Evolutionary conservation across 2,888 invertebrate species (phyloP).

Genomic region (Pemphredon lugubris): DNA sequence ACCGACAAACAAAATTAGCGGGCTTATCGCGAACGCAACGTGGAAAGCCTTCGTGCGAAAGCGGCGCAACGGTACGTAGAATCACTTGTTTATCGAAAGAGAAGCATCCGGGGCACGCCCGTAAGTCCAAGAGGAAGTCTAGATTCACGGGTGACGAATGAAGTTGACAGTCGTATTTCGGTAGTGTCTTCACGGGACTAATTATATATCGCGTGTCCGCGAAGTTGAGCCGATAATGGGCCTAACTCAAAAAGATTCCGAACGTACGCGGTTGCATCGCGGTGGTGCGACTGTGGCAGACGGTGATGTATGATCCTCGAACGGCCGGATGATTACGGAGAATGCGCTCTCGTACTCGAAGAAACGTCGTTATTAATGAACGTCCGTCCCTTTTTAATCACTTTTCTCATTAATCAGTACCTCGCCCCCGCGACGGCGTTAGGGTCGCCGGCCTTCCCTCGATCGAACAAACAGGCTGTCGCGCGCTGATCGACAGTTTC

Average conservation of each 20-base stretch:
- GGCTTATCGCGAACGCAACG: no score
- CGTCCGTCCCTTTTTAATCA: slow-evolving; percentile 59
- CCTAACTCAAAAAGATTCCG: slow-evolving; percentile 23
- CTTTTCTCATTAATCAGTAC: slow-evolving; percentile 56
- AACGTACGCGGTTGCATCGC: slow-evolving; percentile 2
- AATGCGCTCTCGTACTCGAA: slow-evolving; percentile 47
- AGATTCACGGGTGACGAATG: slow-evolving; percentile 34
- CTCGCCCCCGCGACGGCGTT: slow-evolving; percentile 11
- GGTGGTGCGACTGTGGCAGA: slow-evolving; percentile 37
- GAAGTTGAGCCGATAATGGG: slow-evolving; percentile 25
- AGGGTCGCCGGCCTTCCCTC: slow-evolving; percentile 16
- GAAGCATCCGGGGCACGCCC: slow-evolving; percentile 6
- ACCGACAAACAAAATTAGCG: no score
- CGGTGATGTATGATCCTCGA: slow-evolving; percentile 62
- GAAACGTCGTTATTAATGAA: slow-evolving; percentile 49
- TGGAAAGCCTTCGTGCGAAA: not conserved
- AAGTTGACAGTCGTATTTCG: slow-evolving; percentile 38
- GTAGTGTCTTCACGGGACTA: slow-evolving; percentile 33
- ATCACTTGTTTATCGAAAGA: slow-evolving; percentile 31
- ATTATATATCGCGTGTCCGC: slow-evolving; percentile 41
- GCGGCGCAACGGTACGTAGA: slow-evolving; percentile 10
- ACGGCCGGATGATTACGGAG: slow-evolving; percentile 53
- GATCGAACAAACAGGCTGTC: slow-evolving; percentile 44
- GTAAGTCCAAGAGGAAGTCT: slow-evolving; percentile 13
- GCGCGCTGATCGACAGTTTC: slow-evolving; percentile 45